Evolutionary conservation across 2,797 vertebrate species (phyloP).

Genomic region (Tokudaia tokunoshimensis): DNA sequence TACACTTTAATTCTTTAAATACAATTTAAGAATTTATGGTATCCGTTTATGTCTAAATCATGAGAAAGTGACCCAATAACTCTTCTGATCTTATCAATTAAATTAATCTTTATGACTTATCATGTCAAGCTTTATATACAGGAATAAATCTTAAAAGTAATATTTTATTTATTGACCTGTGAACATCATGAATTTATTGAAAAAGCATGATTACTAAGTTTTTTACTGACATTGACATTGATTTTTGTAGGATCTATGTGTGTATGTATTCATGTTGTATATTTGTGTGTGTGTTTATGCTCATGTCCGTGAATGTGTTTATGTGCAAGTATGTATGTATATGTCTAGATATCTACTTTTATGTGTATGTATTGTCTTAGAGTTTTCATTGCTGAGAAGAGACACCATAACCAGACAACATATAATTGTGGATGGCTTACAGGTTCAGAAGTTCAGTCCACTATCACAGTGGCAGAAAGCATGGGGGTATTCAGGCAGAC

Average conservation of each 20-base stretch:
- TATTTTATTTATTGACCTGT: not conserved
- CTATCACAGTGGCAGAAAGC: not conserved
- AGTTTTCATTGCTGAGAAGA: not conserved
- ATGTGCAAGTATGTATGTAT: not conserved
- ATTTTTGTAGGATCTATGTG: not conserved
- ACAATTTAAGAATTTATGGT: not conserved
- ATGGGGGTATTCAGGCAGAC: not conserved
- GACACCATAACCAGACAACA: not conserved
- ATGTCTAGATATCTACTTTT: not conserved
- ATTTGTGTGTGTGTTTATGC: not conserved
- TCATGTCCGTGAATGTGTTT: too few species aligned
- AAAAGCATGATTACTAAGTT: not conserved
- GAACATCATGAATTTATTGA: not conserved
- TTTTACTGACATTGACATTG: not conserved
- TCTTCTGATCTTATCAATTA: not conserved
- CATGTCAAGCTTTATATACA: not conserved
- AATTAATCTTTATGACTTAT: not conserved
- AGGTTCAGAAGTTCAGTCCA: not conserved
- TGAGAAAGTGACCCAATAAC: not conserved
- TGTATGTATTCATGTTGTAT: not conserved
- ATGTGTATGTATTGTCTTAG: not conserved
- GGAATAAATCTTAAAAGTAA: not conserved
- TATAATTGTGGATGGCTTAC: not conserved
- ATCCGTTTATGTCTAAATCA: not conserved
- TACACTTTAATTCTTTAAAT: not conserved